These are phyloP conservation scores for Cheilinus undulatus DNA, from an alignment of 2,113 vertebrate genomes.

Conservation along the genomic window DNA sequence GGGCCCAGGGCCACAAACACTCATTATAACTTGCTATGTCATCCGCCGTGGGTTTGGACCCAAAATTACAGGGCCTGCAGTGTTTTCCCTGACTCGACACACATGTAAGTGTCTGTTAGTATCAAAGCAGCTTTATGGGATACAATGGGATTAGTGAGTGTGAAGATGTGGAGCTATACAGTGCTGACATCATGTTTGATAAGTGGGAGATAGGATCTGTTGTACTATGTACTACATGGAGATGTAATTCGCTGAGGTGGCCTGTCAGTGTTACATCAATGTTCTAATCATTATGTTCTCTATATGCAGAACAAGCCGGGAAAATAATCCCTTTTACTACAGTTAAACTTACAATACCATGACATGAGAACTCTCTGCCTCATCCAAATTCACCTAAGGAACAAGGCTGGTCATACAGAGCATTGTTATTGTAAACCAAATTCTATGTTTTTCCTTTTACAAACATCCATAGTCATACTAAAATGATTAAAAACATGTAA, in stretches of 20 bases:
- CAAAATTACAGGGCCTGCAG: constrained; percentile 71
- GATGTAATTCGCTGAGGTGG: constrained; percentile 28
- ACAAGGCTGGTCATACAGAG: background rate
- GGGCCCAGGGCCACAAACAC: constrained; percentile 70
- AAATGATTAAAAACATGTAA: background rate
- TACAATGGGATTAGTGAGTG: constrained; percentile 74
- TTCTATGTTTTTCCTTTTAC: background rate
- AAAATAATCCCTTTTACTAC: background rate
- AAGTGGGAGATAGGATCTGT: constrained; percentile 63
- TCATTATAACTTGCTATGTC: constrained; percentile 76
- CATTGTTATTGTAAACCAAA: background rate
- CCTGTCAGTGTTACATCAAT: constrained; percentile 23
- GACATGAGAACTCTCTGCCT: background rate
- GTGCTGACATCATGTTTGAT: constrained; percentile 64
- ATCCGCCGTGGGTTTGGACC: constrained; percentile 72
- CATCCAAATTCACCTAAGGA: background rate
- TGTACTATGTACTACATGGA: constrained; percentile 37
- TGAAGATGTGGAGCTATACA: constrained; percentile 59
- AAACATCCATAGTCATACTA: background rate
- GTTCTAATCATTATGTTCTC: constrained; percentile 1
- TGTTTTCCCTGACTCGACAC: constrained; percentile 76
- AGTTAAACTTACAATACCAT: background rate
- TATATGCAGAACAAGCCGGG: background rate
- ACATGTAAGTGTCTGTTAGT: constrained; percentile 76
- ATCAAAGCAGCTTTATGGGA: constrained; percentile 72